These are phyloP conservation scores for Hydrotaea cyrtoneurina DNA, from an alignment of 2,888 invertebrate genomes.

Conservation along the genomic window DNA sequence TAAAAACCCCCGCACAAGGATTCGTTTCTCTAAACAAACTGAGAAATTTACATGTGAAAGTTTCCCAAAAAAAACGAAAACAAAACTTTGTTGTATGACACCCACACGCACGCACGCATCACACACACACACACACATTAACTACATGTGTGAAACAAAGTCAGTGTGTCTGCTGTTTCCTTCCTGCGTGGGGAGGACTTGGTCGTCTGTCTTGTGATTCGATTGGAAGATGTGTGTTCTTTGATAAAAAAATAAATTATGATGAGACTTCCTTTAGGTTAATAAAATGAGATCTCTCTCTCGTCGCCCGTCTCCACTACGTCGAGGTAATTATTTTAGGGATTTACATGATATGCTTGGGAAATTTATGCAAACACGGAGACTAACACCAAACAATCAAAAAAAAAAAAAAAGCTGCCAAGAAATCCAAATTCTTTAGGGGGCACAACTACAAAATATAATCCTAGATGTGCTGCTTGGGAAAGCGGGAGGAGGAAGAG, in stretches of 20 bases:
- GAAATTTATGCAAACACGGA: slow-evolving; percentile 9
- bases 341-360: slow-evolving; percentile 40
- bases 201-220: background rate
- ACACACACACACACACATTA: background rate
- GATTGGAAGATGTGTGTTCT: slow-evolving; percentile 5
- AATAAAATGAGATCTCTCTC: slow-evolving; percentile 22
- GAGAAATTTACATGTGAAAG: slow-evolving; percentile 15
- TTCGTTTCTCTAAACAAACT: slow-evolving; percentile 5
- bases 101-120: background rate
- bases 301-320: background rate
- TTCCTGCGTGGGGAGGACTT: background rate
- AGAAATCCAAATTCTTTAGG: background rate
- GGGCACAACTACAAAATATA: background rate
- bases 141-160: background rate
- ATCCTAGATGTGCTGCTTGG: background rate
- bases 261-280: slow-evolving; percentile 28
- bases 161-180: background rate
- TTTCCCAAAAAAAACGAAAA: background rate
- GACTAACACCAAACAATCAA: background rate
- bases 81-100: slow-evolving; percentile 9
- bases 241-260: slow-evolving; percentile 38
- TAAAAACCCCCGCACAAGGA: background rate
- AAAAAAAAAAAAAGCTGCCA: background rate
- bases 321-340: slow-evolving; percentile 32
- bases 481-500: background rate